Base-by-base conservation (phyloP, 2,888 invertebrate genomes). In the Cheiracanthium punctorium region DNA sequence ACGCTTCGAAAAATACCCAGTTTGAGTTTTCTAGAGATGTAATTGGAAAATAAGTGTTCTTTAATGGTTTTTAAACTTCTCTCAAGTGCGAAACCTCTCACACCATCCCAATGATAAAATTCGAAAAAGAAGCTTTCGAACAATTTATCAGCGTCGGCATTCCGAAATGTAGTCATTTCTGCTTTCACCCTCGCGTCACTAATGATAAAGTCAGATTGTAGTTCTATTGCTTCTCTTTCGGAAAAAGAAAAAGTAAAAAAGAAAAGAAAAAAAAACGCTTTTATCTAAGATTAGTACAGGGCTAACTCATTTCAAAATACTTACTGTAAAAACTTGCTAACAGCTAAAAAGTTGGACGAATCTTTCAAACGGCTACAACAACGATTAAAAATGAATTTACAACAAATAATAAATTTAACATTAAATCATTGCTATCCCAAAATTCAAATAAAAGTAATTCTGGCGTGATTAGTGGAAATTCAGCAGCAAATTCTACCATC, bases 11-110 rank as follows among this genome's bases (percentile, higher is more conserved):
- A 58, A 58, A 20, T 58, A 24, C 58, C 58, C 20, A 24, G 24
- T 24, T 58, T 58, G 1, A 58, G 58, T 58, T 58, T 24, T 58
- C 58, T 12, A 5, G 58, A 0, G 24, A 20, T 24, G 58, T 58
- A 58, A 58, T 58, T 58, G 20, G 58, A 58, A 58, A 58, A 58
- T 58, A 58, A 58, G 58, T 58, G 58, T 58, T 58, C 58, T 24
- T 58, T 58, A 58, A 58, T 58, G 58, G 58, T 58, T 58, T 58
- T 58, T 58, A 58, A 58, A 58, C 58, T 58, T 58, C 24, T 24
- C 24, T 58, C 58, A 24, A 58, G 58, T 58, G 58, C 24, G 58
- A 48, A 58, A 58, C 58, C 58, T 58, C 58, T 58, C 43, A 17
- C 58, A 58, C 24, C n/a, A 58, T n/a, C 4, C 58, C 58, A 24